A percentile compares a stretch with the other conserved stretches of the same genome.
phyloP scores from a whole-genome alignment of 2,113 vertebrate genomes.

The Percina caprodes region DNA sequence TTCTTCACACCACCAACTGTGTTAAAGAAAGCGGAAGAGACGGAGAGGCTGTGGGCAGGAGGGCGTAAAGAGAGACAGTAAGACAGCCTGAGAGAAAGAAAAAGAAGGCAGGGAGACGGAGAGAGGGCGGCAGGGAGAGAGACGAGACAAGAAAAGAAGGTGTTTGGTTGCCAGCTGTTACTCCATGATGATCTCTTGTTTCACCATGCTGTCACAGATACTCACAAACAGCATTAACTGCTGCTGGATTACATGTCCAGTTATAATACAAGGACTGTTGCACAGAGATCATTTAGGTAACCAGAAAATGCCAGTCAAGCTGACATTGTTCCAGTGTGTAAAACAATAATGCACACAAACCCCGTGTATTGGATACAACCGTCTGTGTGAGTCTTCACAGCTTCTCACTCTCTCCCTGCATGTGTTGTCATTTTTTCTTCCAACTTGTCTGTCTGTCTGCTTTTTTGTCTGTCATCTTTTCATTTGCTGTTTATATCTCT shows the following conservation, averaged over 20 bases:
- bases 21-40: slow-evolving; percentile 47
- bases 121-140: not conserved
- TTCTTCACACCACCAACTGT: slow-evolving; percentile 45
- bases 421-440: not conserved
- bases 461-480: slow-evolving; percentile 10
- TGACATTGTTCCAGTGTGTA: slow-evolving; percentile 8
- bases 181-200: slow-evolving; percentile 42
- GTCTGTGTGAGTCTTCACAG: not conserved
- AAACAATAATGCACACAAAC: slow-evolving; percentile 6
- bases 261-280: not conserved
- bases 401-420: slow-evolving; percentile 9
- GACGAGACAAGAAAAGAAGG: slow-evolving; percentile 26
- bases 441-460: not conserved
- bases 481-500: slow-evolving; percentile 33
- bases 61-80: slow-evolving; percentile 35
- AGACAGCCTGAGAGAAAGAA: slow-evolving; percentile 15
- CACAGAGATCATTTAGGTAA: slow-evolving; percentile 13
- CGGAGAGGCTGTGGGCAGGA: slow-evolving; percentile 31
- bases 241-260: slow-evolving; percentile 6
- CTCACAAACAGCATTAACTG: slow-evolving; percentile 22
- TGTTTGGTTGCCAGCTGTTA: slow-evolving; percentile 36
- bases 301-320: slow-evolving; percentile 30
- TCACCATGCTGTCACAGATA: slow-evolving; percentile 21
- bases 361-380: not conserved
- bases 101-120: slow-evolving; percentile 12